phyloP scores from a whole-genome alignment of 2,113 vertebrate genomes.

The Antechinus stuartii region DNA sequence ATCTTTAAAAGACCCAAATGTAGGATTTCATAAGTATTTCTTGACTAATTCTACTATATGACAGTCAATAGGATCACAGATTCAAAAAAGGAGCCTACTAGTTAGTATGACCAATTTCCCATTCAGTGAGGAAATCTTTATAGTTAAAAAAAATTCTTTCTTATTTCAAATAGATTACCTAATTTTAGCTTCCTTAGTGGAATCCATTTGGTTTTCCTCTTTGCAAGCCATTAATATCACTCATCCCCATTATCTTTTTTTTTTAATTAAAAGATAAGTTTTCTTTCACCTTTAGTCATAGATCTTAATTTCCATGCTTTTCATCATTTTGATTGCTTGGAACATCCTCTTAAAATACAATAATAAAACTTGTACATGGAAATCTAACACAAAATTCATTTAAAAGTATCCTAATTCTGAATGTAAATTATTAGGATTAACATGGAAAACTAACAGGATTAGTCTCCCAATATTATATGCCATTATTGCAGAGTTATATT shows the following conservation, averaged over 20 bases:
- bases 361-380: constrained; percentile 30
- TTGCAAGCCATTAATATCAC: constrained; percentile 62
- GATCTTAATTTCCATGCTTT: constrained; percentile 70
- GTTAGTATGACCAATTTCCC: neutral
- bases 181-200: constrained; percentile 42
- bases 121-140: neutral
- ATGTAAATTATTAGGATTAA: neutral
- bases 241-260: constrained; percentile 58
- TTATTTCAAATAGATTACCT: constrained; percentile 29
- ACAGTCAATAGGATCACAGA: constrained; percentile 14
- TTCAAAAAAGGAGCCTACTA: constrained; percentile 33
- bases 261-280: constrained; percentile 58
- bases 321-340: constrained; percentile 73
- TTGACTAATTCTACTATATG: neutral
- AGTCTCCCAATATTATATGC: neutral
- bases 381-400: constrained; percentile 22
- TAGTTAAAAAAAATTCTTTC: constrained; percentile 32
- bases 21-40: neutral
- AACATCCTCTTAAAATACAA: constrained; percentile 63
- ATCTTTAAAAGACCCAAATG: neutral
- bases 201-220: constrained; percentile 46
- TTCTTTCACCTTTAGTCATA: constrained; percentile 57
- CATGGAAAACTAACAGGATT: neutral
- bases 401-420: neutral
- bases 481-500: neutral